Base-by-base conservation (phyloP, 2,888 invertebrate species). In the Cremastobaeus sp. region DNA sequence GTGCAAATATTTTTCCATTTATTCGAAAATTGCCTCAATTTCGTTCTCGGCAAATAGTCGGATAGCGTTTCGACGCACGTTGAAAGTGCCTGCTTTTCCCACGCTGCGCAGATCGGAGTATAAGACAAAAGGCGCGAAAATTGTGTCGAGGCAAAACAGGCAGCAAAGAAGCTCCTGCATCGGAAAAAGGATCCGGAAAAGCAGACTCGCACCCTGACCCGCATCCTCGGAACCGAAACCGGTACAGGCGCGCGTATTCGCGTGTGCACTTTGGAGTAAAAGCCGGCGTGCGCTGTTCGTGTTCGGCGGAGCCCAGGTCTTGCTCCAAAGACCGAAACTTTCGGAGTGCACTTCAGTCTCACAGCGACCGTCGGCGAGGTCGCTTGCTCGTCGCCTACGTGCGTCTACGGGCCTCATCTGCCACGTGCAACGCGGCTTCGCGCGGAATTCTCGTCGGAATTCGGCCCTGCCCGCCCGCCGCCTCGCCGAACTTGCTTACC, bases 331-430 rank as follows among this genome's bases (percentile, higher is more conserved):
- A 21, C 21, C 43, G 50, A 57, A 57, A 57, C 18, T 66, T 66
- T 66, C 48, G 20, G 57, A 57, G 57, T 50, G 57, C 57, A 32
- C 30, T 57, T 72, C 66, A 66, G 72, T 72, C 72, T 66, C 72
- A 66, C 59, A 54, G 72, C 72, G 72, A 66, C 72, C 60, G 54
- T 72, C 54, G 65, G 60, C 65, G 72, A 66, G 72, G 72, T 66
- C 60, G 72, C 68, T 59, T 60, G 60, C 66, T 35, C 66, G 72
- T 55, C 55, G 66, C 32, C 45, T 52, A 66, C 60, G 59, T 66
- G 66, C 41, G 37, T 14, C n/a, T 17, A 48, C 50, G 41, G 60
- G 54, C 34, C 41, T 60, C 6, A 28, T 54, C 59, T 50, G 72
- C 72, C 72, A 72, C 72, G 72, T 72, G 72, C 66, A 72, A 48